phyloP scores from a whole-genome alignment of 2,888 invertebrate species.

The Harpagoxenus sublaevis region DNA sequence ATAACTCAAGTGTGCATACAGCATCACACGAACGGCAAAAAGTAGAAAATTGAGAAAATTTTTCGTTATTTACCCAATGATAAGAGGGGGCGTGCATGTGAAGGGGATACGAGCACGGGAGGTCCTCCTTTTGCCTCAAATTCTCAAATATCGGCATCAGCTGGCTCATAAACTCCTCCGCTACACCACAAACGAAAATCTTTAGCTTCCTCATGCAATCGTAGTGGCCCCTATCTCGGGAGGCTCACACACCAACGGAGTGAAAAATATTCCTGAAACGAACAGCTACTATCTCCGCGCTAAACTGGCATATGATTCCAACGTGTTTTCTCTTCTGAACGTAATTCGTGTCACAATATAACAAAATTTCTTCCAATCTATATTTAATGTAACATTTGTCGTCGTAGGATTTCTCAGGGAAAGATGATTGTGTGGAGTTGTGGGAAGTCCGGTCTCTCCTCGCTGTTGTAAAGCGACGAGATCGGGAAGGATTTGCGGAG shows the following conservation, averaged over 20 bases:
- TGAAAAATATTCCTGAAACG: conserved; percentile 38
- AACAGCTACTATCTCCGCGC: conserved; percentile 21
- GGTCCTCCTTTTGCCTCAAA: conserved; percentile 95
- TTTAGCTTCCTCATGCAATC: conserved; percentile 60
- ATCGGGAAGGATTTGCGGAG: conserved; percentile 16
- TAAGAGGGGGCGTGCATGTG: conserved; percentile 93
- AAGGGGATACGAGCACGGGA: conserved; percentile 96
- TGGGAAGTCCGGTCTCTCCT: conserved; percentile 4
- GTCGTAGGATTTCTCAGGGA: not conserved
- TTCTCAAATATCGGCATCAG: conserved; percentile 98
- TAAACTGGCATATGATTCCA: conserved; percentile 14
- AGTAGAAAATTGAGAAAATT: conserved; percentile 79
- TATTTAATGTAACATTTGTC: not conserved
- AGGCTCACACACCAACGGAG: not conserved
- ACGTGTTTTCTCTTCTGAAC: not conserved
- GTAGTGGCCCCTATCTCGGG: conserved; percentile 3
- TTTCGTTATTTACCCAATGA: conserved; percentile 90
- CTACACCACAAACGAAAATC: conserved; percentile 87
- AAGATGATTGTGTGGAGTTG: not conserved
- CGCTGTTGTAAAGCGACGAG: not conserved
- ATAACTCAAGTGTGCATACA: conserved; percentile 54
- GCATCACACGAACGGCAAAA: conserved; percentile 78
- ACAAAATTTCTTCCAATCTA: not conserved
- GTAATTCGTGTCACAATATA: conserved; percentile 2
- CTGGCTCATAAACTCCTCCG: conserved; percentile 98